These are phyloP conservation scores for Amblyjoppa fuscipennis DNA, from an alignment of 2,888 invertebrate genomes.

Conservation along the genomic window DNA sequence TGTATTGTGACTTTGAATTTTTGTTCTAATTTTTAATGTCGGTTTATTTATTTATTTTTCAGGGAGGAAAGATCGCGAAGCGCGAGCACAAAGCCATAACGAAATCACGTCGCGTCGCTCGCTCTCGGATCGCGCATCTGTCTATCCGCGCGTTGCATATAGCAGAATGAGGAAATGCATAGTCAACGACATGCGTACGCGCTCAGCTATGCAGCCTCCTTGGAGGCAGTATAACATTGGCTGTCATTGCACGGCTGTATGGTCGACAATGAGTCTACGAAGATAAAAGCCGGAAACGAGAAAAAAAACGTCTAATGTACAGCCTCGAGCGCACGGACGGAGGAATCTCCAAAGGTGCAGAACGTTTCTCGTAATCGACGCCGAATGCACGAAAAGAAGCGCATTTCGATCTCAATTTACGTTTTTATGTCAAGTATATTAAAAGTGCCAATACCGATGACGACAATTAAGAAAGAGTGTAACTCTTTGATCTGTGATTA, in stretches of 20 bases:
- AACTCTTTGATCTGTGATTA: no score
- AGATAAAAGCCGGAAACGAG: slow-evolving; percentile 55
- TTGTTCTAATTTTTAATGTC: no score
- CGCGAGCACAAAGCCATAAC: not conserved
- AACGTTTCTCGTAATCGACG: not conserved
- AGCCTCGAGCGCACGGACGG: slow-evolving; percentile 11
- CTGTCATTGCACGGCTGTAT: slow-evolving; percentile 53
- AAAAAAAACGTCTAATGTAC: slow-evolving; percentile 46
- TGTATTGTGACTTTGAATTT: no score
- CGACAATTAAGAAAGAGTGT: no score
- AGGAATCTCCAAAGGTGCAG: slow-evolving; percentile 15
- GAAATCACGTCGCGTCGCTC: slow-evolving; percentile 44
- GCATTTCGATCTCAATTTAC: no score
- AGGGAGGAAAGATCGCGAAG: no score
- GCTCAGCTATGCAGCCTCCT: slow-evolving; percentile 34
- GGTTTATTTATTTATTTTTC: no score
- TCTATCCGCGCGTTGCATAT: slow-evolving; percentile 12
- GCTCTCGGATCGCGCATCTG: slow-evolving; percentile 19
- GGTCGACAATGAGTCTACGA: slow-evolving; percentile 64
- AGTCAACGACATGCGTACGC: slow-evolving; percentile 12
- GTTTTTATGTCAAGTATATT: no score
- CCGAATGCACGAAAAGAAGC: no score
- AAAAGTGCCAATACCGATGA: no score
- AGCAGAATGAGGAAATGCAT: slow-evolving; percentile 46
- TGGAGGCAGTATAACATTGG: slow-evolving; percentile 26